Evolutionary conservation across 2,888 invertebrate genomes (phyloP).

Genomic region (Pocota personata): DNA sequence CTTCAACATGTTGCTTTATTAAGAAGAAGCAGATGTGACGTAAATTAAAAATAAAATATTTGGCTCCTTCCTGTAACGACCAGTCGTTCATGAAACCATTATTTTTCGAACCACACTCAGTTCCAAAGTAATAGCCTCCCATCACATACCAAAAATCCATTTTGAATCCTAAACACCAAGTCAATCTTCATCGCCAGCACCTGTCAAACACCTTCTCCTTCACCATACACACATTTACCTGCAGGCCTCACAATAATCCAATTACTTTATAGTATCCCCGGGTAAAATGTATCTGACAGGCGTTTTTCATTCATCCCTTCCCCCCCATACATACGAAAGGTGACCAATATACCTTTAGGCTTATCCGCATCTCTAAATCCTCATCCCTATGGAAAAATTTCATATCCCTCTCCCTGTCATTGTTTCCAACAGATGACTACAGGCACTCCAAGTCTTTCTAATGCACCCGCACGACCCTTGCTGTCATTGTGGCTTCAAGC

Average conservation of each 20-base stretch:
- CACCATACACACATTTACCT: neutral
- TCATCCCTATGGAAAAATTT: slow-evolving; percentile 41
- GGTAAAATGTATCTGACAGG: slow-evolving; percentile 71
- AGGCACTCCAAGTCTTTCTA: slow-evolving; percentile 55
- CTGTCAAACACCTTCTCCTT: slow-evolving; percentile 34
- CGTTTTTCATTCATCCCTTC: slow-evolving; percentile 37
- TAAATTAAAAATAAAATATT: neutral
- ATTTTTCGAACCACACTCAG: neutral
- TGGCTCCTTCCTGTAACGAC: neutral
- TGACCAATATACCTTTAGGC: slow-evolving; percentile 61
- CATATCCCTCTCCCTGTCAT: slow-evolving; percentile 1
- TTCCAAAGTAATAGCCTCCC: neutral
- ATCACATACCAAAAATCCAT: slow-evolving; percentile 34
- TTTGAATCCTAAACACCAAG: slow-evolving; percentile 53
- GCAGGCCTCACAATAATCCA: slow-evolving; percentile 63
- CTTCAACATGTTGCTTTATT: neutral
- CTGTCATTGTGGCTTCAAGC: slow-evolving; percentile 71
- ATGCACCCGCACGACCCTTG: slow-evolving; percentile 67
- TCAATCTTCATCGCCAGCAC: slow-evolving; percentile 65
- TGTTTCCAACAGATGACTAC: slow-evolving; percentile 35
- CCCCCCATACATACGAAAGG: slow-evolving; percentile 15
- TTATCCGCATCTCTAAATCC: slow-evolving; percentile 30
- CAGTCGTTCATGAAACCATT: neutral
- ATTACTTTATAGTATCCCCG: slow-evolving; percentile 63
- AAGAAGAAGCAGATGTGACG: neutral